These are phyloP conservation scores for Abscondita cerata DNA, from an alignment of 2,888 invertebrate species.

Conservation along the genomic window DNA sequence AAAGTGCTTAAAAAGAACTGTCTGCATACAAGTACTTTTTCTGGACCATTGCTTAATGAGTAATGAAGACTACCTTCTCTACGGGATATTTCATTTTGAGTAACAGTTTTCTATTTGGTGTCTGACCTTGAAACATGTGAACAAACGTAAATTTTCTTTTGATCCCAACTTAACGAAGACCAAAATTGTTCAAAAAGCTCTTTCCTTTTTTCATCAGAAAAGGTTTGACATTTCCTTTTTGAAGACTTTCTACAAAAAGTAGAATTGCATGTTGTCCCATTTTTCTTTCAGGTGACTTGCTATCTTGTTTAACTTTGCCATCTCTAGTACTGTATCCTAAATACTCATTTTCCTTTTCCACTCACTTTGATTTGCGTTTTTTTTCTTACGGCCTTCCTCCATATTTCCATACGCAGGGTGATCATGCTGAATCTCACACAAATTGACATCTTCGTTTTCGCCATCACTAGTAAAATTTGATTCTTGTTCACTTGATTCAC, in stretches of 20 bases:
- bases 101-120: background rate
- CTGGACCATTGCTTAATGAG: background rate
- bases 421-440: background rate
- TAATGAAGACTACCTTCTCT: background rate
- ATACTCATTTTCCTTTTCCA: background rate
- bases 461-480: constrained; percentile 2
- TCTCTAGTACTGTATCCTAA: background rate
- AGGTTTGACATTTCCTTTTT: background rate
- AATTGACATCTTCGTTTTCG: background rate
- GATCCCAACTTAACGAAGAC: background rate
- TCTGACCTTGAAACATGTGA: background rate
- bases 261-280: background rate
- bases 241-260: constrained; percentile 3
- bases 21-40: background rate
- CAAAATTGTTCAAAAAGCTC: background rate
- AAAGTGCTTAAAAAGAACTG: background rate
- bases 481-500: background rate
- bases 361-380: constrained; percentile 3
- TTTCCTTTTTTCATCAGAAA: background rate
- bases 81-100: background rate
- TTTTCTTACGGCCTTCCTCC: constrained; percentile 3
- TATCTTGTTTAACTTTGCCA: background rate
- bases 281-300: background rate
- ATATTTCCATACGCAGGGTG: background rate
- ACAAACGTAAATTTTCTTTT: background rate